Conservation (phyloP, 2,797 vertebrate species). For the Phaenicophaeus curvirostris region DNA sequence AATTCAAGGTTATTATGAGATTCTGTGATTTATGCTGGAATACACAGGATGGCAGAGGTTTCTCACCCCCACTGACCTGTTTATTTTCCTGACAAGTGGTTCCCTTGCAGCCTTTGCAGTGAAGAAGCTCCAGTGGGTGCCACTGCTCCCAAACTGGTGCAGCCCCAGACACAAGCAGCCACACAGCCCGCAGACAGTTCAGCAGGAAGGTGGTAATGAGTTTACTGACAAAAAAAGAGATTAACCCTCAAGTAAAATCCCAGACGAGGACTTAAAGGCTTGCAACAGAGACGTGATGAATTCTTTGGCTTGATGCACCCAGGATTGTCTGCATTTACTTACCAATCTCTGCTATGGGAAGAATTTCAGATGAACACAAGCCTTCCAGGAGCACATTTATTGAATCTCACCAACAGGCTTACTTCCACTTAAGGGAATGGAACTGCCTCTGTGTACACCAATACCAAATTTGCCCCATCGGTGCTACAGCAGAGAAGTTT, state of each 20-base stretch:
- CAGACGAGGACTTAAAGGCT: constrained; percentile 45
- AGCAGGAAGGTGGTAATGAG: constrained; percentile 11
- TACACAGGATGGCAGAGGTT: not conserved
- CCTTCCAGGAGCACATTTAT: not conserved
- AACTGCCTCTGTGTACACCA: not conserved
- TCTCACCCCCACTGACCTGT: not conserved
- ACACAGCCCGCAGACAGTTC: not conserved
- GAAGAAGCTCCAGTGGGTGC: not conserved
- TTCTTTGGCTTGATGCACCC: not conserved
- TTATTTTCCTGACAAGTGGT: not conserved
- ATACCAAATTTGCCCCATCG: not conserved
- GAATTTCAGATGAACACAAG: not conserved
- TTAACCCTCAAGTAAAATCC: constrained; percentile 43
- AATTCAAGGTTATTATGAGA: not conserved
- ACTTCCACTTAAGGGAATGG: not conserved
- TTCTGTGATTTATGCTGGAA: not conserved
- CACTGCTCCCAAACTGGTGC: not conserved
- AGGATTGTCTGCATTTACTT: not conserved
- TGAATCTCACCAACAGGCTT: not conserved
- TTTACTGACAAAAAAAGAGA: constrained; percentile 17
- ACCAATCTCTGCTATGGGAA: not conserved
- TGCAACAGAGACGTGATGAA: not conserved
- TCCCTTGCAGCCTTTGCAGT: not conserved
- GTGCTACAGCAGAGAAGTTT: not conserved
- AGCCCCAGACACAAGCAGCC: not conserved